Evolutionary conservation across 2,888 invertebrate species (phyloP), one percentile per base, ranked within the genome.

Genomic region (Calameuta pallipes): DNA sequence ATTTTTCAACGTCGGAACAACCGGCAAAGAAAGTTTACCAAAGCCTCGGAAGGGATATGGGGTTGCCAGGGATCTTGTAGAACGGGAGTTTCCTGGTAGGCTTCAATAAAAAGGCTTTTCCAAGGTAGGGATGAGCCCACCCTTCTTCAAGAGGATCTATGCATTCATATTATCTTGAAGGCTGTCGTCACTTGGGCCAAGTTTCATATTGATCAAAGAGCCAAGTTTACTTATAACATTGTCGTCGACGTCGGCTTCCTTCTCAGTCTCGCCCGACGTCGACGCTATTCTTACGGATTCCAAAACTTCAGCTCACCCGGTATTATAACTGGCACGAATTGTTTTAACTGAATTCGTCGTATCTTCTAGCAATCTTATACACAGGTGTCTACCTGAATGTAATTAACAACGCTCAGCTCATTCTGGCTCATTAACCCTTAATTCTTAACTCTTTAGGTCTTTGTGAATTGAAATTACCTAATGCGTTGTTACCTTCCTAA

Each of bases 131-230:
- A 34, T 9, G 56, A 78, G 71, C 30, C 13, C 71, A 12, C 13
- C 31, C 71, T 71, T 56, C 23, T 80, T 79, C 56, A 15, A 56
- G 41, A 35, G 76, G 74, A 78, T 76, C 78, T 73, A 79, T 84
- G 83, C 84, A 84, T 84, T 82, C 83, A 79, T 84, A 84, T 85
- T 87, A 86, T 85, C 84, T 80, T 75, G 75, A 56, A 81, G 79
- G 76, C 69, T 76, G 79, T 76, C 78, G 85, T 82, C 82, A 81
- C 81, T 82, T 85, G 73, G 78, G 78, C 82, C 81, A 86, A 86
- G 78, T 85, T 84, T 80, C 80, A 74, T 85, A 87, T 87, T 82
- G 85, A 86, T 84, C 85, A 78, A 71, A 34, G 23, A 71, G 73
- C 78, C 73, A 73, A 77, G 80, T 83, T 82, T 82, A 81, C 31